phyloP scores from a whole-genome alignment of 2,113 vertebrate species.

The Blennius ocellaris region DNA sequence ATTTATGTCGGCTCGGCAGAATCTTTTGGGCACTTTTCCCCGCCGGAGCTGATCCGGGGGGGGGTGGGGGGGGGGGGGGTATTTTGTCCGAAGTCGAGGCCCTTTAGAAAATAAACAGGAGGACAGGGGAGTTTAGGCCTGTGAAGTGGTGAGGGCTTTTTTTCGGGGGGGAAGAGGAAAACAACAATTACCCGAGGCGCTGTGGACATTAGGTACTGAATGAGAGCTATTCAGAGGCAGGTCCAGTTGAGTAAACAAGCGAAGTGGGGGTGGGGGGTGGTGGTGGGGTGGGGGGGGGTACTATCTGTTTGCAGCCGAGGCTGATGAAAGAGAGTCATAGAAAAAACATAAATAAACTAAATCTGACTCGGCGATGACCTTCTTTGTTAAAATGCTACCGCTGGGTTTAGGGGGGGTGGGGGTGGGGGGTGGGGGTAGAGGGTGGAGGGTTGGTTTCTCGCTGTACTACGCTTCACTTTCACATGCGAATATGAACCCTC shows the following conservation, averaged over 20 bases:
- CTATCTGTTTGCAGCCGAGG: conserved; percentile 62
- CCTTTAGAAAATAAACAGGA: conserved; percentile 84
- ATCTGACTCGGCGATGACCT: conserved; percentile 72
- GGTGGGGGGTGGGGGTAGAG: too few species aligned
- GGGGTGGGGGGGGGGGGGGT: too few species aligned
- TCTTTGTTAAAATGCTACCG: conserved; percentile 61
- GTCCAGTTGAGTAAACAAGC: conserved; percentile 77
- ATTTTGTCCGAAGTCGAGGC: conserved; percentile 78
- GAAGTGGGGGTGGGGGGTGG: too few species aligned
- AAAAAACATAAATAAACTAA: conserved; percentile 75
- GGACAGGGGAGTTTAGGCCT: conserved; percentile 75
- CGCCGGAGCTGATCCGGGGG: too few species aligned
- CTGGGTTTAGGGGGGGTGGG: conserved; percentile 64
- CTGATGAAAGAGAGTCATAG: conserved; percentile 68
- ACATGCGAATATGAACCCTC: conserved; percentile 46
- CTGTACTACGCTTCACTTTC: too few species aligned
- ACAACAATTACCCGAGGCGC: conserved; percentile 78
- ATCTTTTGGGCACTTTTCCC: conserved; percentile 73
- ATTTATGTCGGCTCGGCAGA: conserved; percentile 81
- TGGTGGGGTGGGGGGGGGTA: conserved; percentile 59
- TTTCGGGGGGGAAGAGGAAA: conserved; percentile 77
- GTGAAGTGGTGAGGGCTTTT: conserved; percentile 72
- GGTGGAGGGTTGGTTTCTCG: too few species aligned
- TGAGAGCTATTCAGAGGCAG: conserved; percentile 70
- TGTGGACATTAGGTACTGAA: conserved; percentile 76